Evolutionary conservation across 2,888 invertebrate species (phyloP), one percentile per base, ranked within the genome.

Genomic region (Parnassius mnemosyne): DNA sequence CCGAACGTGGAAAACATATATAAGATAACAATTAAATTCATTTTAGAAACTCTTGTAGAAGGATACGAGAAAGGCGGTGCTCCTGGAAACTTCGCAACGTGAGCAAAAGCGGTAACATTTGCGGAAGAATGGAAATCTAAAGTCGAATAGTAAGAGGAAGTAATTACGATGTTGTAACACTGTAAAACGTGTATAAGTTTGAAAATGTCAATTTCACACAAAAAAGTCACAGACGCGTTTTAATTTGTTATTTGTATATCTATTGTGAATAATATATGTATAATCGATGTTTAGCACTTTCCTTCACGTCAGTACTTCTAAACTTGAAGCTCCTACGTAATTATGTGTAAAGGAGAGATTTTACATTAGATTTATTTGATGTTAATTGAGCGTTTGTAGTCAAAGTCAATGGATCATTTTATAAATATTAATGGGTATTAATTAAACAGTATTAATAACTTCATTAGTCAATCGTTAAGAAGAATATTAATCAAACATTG

Each of bases 1-100:
- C 96, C 96, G 67, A 97, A 97, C 87, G 96, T 98, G 69, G 97
- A 97, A 80, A 95, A 94, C 75, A 97, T 97, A 76, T 98, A 98
- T 93, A 95, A 96, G 89, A 94, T 96, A 75, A 96, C 97, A 69
- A 97, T 97, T 81, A 96, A 96, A 84, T 96, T 97, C 84, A 97
- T 98, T 72, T 93, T 98, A 81, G 95, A 96, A 84, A 97, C 97
- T 20, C 92, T 97, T 73, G 93, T 96, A 71, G 94, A 94, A 72
- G 97, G 97, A 61, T 97, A 92, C 85, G 95, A 96, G 74, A 87
- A 85, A 60, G 87, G 83, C 42, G 87, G 84, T 58, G 67, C 78
- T 0, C 55, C 59, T 9, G 51, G 55, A n/a, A 59, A 65, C 54
- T 47, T 61, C 10, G 49, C 64, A 1, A 66, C 66, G 65, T 67